A percentile compares a stretch with the other conserved stretches of the same genome.
phyloP scores from a whole-genome alignment of 1,140 invertebrate genomes.

The Trachymyrmex cornetzi region DNA sequence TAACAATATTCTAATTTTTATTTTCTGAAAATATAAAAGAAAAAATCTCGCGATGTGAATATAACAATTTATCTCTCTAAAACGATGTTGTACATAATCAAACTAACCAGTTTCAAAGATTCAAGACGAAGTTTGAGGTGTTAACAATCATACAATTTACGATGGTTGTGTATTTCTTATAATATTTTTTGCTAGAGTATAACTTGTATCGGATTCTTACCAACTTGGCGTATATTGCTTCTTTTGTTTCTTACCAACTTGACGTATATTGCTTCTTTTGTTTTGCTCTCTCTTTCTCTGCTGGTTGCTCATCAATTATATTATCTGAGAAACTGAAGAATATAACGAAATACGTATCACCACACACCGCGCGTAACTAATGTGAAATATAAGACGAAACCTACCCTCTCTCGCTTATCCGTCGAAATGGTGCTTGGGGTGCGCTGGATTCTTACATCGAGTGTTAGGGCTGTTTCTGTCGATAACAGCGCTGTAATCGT shows the following conservation, averaged over 20 bases:
- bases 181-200: background rate
- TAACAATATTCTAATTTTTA: background rate
- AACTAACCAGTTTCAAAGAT: background rate
- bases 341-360: slow-evolving; percentile 30
- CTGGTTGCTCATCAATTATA: slow-evolving; percentile 19
- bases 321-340: slow-evolving; percentile 19
- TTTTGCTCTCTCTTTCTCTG: slow-evolving; percentile 11
- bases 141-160: slow-evolving; percentile 3
- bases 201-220: slow-evolving; percentile 34
- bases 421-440: slow-evolving; percentile 38
- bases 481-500: slow-evolving; percentile 59
- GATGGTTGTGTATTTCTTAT: background rate
- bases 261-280: slow-evolving; percentile 30
- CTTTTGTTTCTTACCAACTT: slow-evolving; percentile 40
- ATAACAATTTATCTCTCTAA: background rate
- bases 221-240: slow-evolving; percentile 45
- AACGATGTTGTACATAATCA: background rate
- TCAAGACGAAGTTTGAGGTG: background rate
- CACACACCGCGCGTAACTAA: background rate
- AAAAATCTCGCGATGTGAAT: background rate
- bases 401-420: slow-evolving; percentile 29
- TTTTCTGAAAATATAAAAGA: background rate
- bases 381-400: slow-evolving; percentile 40
- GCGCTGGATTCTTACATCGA: slow-evolving; percentile 7
- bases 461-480: slow-evolving; percentile 22